These are phyloP conservation scores for Leptinotarsa undecemlineata DNA, from an alignment of 1,140 invertebrate genomes.

Conservation along the genomic window DNA sequence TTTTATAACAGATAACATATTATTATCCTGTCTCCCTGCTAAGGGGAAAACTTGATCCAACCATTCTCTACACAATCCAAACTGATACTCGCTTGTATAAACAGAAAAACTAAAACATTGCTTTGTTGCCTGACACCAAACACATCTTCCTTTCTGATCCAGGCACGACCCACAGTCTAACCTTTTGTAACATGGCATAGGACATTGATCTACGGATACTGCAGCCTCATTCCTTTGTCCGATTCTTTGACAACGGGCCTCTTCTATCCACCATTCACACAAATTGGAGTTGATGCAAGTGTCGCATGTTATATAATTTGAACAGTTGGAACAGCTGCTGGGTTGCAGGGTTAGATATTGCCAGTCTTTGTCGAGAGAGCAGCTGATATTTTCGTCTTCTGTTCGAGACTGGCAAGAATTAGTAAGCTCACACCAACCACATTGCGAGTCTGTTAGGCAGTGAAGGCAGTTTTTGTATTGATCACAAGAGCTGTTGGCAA, in stretches of 20 bases:
- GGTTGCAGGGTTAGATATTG: constrained; percentile 79
- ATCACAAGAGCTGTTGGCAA: constrained; percentile 75
- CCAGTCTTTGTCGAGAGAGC: constrained; percentile 66
- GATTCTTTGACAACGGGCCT: constrained; percentile 78
- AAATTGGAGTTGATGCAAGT: constrained; percentile 69
- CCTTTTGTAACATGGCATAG: constrained; percentile 74
- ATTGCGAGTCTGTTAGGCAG: constrained; percentile 85
- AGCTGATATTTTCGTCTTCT: constrained; percentile 67
- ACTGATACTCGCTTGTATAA: constrained; percentile 92
- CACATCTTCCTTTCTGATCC: constrained; percentile 83
- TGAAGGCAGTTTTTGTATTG: constrained; percentile 82
- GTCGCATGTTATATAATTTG: constrained; percentile 85
- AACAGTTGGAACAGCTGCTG: constrained; percentile 81
- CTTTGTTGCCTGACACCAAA: constrained; percentile 90
- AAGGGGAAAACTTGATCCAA: constrained; percentile 72
- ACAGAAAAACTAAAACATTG: constrained; percentile 94
- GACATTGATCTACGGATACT: constrained; percentile 68
- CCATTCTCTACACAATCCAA: constrained; percentile 91
- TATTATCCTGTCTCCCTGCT: constrained; percentile 46
- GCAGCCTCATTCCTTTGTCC: constrained; percentile 72
- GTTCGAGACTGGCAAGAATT: constrained; percentile 66
- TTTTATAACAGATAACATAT: constrained; percentile 54
- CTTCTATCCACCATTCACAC: constrained; percentile 87
- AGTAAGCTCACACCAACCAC: constrained; percentile 85
- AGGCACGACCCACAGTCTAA: constrained; percentile 81